phyloP scores from a whole-genome alignment of 2,888 invertebrate species.

The Leistus spinibarbis region DNA sequence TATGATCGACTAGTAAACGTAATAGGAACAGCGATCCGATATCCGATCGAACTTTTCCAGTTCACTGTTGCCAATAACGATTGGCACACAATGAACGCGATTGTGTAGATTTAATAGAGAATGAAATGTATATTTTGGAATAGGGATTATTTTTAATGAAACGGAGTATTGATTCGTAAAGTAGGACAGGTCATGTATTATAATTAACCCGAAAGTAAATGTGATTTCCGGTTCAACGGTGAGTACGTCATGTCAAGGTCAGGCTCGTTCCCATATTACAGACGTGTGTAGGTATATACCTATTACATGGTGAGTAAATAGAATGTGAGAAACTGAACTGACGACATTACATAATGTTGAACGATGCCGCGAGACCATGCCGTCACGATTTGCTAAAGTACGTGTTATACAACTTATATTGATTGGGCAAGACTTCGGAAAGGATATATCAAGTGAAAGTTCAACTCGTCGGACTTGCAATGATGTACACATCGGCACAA shows the following conservation, averaged over 20 bases:
- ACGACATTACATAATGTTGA: slow-evolving; percentile 4
- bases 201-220: slow-evolving; percentile 26
- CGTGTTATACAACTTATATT: slow-evolving; percentile 33
- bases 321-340: slow-evolving; percentile 1
- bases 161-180: slow-evolving; percentile 23
- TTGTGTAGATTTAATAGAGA: background rate
- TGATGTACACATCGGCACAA: slow-evolving; percentile 1
- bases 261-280: background rate
- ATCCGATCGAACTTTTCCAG: background rate
- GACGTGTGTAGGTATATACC: background rate
- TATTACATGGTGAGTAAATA: slow-evolving; percentile 1
- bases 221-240: background rate
- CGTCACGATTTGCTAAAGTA: slow-evolving; percentile 34
- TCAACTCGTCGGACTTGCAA: slow-evolving; percentile 6
- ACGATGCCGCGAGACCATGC: slow-evolving; percentile 6
- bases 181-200: slow-evolving; percentile 26
- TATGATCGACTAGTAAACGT: background rate
- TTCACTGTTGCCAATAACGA: background rate
- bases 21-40: background rate
- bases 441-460: slow-evolving; percentile 35
- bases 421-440: slow-evolving; percentile 23
- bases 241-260: slow-evolving; percentile 8
- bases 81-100: no score
- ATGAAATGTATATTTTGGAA: background rate
- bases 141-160: background rate